Conservation (phyloP, 2,888 invertebrate genomes). For the Gryllus longicercus region DNA sequence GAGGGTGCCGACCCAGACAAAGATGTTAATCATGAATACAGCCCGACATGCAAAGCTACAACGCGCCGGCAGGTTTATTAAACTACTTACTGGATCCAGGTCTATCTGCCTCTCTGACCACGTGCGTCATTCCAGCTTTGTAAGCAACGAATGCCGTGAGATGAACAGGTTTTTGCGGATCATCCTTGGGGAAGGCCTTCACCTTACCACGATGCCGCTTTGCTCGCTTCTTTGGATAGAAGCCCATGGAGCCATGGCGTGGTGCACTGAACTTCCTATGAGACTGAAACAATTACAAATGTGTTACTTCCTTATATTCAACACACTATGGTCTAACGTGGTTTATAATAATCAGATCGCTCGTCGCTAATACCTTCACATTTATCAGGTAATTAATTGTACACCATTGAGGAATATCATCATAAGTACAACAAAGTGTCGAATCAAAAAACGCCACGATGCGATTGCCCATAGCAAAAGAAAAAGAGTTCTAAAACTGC, state of each 20-base stretch:
- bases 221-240: slow-evolving; percentile 98
- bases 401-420: neutral
- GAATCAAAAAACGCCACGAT: no score
- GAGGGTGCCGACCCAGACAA: no score
- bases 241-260: slow-evolving; percentile 99
- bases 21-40: no score
- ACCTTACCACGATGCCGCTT: slow-evolving; percentile 96
- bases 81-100: slow-evolving; percentile 91
- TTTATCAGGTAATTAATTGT: neutral
- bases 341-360: neutral
- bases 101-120: slow-evolving; percentile 96
- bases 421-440: neutral
- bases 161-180: slow-evolving; percentile 92
- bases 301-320: neutral
- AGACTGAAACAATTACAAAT: slow-evolving; percentile 65
- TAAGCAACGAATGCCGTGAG: slow-evolving; percentile 96
- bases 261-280: slow-evolving; percentile 99
- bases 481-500: no score
- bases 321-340: neutral
- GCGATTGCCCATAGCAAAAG: no score
- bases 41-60: no score
- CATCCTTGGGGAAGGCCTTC: slow-evolving; percentile 99
- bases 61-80: no score
- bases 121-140: slow-evolving; percentile 99
- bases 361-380: neutral